Conservation (phyloP, 2,888 invertebrate genomes). For the Shargacucullia verbasci region DNA sequence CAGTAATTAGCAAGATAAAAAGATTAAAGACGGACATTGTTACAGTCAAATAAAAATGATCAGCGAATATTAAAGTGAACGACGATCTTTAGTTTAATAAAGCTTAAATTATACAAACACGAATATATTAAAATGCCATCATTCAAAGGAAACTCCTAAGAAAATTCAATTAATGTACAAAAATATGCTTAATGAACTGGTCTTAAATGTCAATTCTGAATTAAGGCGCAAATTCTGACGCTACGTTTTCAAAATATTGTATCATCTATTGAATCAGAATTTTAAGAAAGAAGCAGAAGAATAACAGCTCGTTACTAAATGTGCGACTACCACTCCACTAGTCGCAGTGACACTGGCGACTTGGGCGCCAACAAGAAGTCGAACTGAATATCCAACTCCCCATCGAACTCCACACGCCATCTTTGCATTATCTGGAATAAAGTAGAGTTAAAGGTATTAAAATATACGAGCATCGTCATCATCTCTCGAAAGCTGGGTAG, state of each 20-base stretch:
- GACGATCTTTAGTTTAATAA: slow-evolving; percentile 59
- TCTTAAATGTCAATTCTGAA: slow-evolving; percentile 5
- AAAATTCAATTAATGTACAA: background rate
- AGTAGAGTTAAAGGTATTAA: too few species aligned
- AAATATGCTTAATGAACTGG: background rate
- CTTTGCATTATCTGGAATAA: slow-evolving; percentile 90
- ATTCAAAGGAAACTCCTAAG: slow-evolving; percentile 10
- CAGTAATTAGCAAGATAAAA: slow-evolving; percentile 31
- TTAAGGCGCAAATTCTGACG: slow-evolving; percentile 7
- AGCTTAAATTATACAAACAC: slow-evolving; percentile 52
- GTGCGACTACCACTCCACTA: slow-evolving; percentile 88
- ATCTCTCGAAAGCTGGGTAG: too few species aligned
- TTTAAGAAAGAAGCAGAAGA: slow-evolving; percentile 18
- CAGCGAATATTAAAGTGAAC: slow-evolving; percentile 26
- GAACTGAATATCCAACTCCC: slow-evolving; percentile 93
- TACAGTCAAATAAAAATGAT: slow-evolving; percentile 36
- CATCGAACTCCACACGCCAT: slow-evolving; percentile 92
- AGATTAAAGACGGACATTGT: slow-evolving; percentile 40
- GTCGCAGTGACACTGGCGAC: slow-evolving; percentile 91
- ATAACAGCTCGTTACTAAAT: slow-evolving; percentile 8
- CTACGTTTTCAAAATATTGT: slow-evolving; percentile 5
- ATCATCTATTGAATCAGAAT: slow-evolving; percentile 15
- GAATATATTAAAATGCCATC: background rate
- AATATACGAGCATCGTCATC: too few species aligned
- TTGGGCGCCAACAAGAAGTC: slow-evolving; percentile 95